phyloP scores from a whole-genome alignment of 1,140 invertebrate species.

The Atta texana region DNA sequence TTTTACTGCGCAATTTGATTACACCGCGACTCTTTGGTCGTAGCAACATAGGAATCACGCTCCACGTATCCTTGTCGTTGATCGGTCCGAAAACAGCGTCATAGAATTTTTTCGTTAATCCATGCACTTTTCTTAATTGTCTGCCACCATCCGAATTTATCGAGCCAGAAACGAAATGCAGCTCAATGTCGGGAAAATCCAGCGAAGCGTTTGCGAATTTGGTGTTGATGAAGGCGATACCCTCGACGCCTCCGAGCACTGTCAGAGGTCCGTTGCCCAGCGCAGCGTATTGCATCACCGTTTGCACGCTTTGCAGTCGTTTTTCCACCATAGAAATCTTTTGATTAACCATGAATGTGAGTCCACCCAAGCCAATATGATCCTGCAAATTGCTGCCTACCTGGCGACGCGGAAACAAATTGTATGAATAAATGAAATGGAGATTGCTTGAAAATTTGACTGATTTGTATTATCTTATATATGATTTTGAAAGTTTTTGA shows the following conservation, averaged over 20 bases:
- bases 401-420: not conserved
- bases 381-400: slow-evolving; percentile 88
- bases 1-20: slow-evolving; percentile 92
- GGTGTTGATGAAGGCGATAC: slow-evolving; percentile 95
- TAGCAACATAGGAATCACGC: slow-evolving; percentile 94
- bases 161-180: slow-evolving; percentile 96
- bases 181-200: slow-evolving; percentile 96
- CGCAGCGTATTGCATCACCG: slow-evolving; percentile 92
- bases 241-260: slow-evolving; percentile 96
- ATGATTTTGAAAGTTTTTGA: not conserved
- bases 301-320: slow-evolving; percentile 91
- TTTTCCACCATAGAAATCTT: slow-evolving; percentile 93
- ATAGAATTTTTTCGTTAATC: slow-evolving; percentile 91
- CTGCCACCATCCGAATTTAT: slow-evolving; percentile 95
- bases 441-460: not conserved
- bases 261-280: slow-evolving; percentile 94
- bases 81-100: slow-evolving; percentile 91
- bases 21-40: slow-evolving; percentile 93
- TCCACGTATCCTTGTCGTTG: slow-evolving; percentile 93
- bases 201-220: slow-evolving; percentile 94
- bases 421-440: not conserved
- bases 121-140: slow-evolving; percentile 93
- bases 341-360: slow-evolving; percentile 93
- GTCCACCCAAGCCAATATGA: slow-evolving; percentile 94
- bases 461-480: not conserved